These are phyloP conservation scores for Urocolius indicus DNA, from an alignment of 2,113 vertebrate genomes.

Conservation along the genomic window DNA sequence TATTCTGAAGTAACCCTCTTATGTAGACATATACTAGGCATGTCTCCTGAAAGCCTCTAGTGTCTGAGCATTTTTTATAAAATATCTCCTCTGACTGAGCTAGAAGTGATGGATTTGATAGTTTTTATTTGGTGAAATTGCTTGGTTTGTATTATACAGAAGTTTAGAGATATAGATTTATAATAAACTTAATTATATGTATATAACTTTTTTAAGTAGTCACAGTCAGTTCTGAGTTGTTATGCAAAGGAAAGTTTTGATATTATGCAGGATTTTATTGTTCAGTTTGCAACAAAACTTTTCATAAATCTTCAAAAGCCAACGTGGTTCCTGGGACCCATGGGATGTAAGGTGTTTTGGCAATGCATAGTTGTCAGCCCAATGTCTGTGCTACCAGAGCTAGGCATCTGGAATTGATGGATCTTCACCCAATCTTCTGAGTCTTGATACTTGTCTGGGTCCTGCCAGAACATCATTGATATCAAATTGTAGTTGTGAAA, in stretches of 20 bases:
- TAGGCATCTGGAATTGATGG: neutral
- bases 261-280: neutral
- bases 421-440: neutral
- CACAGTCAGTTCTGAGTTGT: neutral
- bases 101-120: neutral
- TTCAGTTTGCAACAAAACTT: neutral
- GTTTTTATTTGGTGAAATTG: neutral
- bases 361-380: neutral
- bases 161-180: neutral
- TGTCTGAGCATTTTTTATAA: neutral
- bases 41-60: neutral
- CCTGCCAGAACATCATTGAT: neutral
- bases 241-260: neutral
- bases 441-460: neutral
- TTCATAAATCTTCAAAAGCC: neutral
- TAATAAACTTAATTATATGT: neutral
- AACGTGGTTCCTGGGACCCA: neutral
- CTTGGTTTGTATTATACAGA: neutral
- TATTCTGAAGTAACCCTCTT: conserved; percentile 34
- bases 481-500: neutral
- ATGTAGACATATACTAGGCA: neutral
- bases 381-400: neutral
- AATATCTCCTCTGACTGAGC: neutral
- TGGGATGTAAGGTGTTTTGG: neutral
- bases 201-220: neutral